These are phyloP conservation scores for Dasysyrphus tricinctus DNA, from an alignment of 2,888 invertebrate genomes.

Conservation along the genomic window DNA sequence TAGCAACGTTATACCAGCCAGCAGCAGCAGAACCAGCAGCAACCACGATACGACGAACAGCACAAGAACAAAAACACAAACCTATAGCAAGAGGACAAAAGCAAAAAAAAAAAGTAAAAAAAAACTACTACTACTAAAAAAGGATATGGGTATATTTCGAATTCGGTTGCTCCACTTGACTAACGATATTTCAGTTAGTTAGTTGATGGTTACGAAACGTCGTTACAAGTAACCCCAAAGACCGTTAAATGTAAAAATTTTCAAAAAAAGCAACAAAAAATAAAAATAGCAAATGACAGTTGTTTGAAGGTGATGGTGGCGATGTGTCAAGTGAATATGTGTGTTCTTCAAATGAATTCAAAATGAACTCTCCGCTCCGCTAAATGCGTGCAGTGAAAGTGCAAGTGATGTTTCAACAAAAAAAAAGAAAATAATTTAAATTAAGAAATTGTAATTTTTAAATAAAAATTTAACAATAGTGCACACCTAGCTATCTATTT, in stretches of 20 bases:
- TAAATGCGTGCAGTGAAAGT: slow-evolving; percentile 61
- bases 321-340: slow-evolving; percentile 58
- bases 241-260: slow-evolving; percentile 71
- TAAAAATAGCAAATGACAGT: slow-evolving; percentile 47
- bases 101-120: slow-evolving; percentile 43
- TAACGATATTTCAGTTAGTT: slow-evolving; percentile 76
- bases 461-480: not conserved
- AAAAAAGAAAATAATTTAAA: not conserved
- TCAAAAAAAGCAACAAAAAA: slow-evolving; percentile 47
- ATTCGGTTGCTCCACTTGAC: slow-evolving; percentile 76
- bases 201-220: slow-evolving; percentile 76
- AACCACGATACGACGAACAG: slow-evolving; percentile 72
- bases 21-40: slow-evolving; percentile 67
- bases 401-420: slow-evolving; percentile 51
- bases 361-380: slow-evolving; percentile 49
- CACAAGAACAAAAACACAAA: slow-evolving; percentile 74
- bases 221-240: slow-evolving; percentile 73
- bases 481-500: not conserved
- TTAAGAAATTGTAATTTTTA: not conserved
- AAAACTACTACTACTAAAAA: slow-evolving; percentile 48
- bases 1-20: slow-evolving; percentile 60
- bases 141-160: slow-evolving; percentile 74
- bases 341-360: slow-evolving; percentile 67
- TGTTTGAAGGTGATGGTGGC: slow-evolving; percentile 39
- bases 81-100: slow-evolving; percentile 62